Percentiles rank a stretch among this genome's conserved stretches.
phyloP scores from a whole-genome alignment of 2,797 vertebrate genomes.

The Tamandua tetradactyla region DNA sequence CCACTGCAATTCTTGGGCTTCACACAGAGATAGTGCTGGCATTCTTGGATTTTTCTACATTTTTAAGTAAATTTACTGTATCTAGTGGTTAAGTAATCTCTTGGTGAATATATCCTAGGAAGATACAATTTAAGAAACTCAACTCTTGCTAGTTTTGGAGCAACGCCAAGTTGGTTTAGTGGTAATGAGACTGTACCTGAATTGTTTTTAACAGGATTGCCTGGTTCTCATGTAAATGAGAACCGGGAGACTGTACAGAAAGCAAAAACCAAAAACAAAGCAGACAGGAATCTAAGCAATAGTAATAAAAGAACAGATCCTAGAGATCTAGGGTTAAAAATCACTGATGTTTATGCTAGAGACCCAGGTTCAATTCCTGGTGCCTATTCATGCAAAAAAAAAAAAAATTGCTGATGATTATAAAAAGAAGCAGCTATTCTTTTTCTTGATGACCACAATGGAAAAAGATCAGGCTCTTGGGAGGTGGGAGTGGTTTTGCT shows the following conservation, averaged over 20 bases:
- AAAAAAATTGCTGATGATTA: too few species aligned
- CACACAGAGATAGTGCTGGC: conserved; percentile 40
- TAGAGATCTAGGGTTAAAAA: conserved; percentile 65
- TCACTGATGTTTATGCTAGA: conserved; percentile 65
- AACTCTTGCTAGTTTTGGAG: not conserved
- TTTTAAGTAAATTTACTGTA: conserved; percentile 64
- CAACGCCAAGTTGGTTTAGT: conserved; percentile 15
- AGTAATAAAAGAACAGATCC: conserved; percentile 60
- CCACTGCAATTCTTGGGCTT: conserved; percentile 1
- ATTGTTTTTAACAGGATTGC: conserved; percentile 45
- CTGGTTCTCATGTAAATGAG: conserved; percentile 68
- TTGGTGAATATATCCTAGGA: conserved; percentile 53
- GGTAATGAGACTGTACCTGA: conserved; percentile 55
- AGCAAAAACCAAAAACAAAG: conserved; percentile 32
- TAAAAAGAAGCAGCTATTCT: conserved; percentile 55
- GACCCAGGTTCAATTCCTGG: too few species aligned
- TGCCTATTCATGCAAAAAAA: too few species aligned
- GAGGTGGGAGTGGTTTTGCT: conserved; percentile 53
- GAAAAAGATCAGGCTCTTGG: conserved; percentile 38
- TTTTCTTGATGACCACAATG: conserved; percentile 65
- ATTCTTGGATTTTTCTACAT: conserved; percentile 44
- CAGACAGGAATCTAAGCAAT: conserved; percentile 60
- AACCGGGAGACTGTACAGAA: conserved; percentile 55
- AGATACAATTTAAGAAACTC: conserved; percentile 47
- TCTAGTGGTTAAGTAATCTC: conserved; percentile 51